Conservation (phyloP, 2,888 invertebrate genomes). For the Habroteleia sp. region DNA sequence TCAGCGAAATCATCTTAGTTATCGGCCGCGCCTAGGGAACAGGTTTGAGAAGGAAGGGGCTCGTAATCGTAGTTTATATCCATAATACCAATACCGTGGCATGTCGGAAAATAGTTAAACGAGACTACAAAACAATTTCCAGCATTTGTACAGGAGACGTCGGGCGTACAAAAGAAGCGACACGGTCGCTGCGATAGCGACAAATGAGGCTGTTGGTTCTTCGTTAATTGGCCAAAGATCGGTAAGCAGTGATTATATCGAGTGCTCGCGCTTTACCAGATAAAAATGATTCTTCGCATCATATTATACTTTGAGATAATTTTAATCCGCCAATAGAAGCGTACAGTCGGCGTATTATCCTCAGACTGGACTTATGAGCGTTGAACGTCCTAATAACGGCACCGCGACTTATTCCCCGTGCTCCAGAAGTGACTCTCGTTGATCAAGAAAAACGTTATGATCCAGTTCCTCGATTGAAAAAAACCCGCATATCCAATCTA, state of each 20-base stretch:
- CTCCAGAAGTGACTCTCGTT: slow-evolving; percentile 29
- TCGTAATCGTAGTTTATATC: slow-evolving; percentile 44
- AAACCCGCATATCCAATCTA: slow-evolving; percentile 3
- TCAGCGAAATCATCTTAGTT: background rate
- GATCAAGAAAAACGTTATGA: slow-evolving; percentile 21
- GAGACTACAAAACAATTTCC: slow-evolving; percentile 38
- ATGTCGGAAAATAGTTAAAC: slow-evolving; percentile 33
- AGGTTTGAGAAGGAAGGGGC: slow-evolving; percentile 23
- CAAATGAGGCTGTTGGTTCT: slow-evolving; percentile 50
- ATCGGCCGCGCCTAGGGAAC: slow-evolving; percentile 13
- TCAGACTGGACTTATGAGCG: slow-evolving; percentile 20
- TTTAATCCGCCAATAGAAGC: slow-evolving; percentile 45
- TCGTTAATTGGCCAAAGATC: slow-evolving; percentile 61
- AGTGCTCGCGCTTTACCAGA: background rate
- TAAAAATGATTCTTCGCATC: slow-evolving; percentile 8
- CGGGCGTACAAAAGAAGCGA: slow-evolving; percentile 11
- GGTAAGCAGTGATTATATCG: slow-evolving; percentile 53
- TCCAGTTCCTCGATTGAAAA: slow-evolving; percentile 35
- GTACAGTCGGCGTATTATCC: slow-evolving; percentile 44
- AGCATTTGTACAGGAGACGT: slow-evolving; percentile 18
- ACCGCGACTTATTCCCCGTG: slow-evolving; percentile 35
- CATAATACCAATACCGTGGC: slow-evolving; percentile 27
- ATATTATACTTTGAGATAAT: slow-evolving; percentile 50
- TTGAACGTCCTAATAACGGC: slow-evolving; percentile 52
- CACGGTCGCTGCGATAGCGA: slow-evolving; percentile 36